Conservation (phyloP, 2,888 invertebrate species). For the Fragum fragum region DNA sequence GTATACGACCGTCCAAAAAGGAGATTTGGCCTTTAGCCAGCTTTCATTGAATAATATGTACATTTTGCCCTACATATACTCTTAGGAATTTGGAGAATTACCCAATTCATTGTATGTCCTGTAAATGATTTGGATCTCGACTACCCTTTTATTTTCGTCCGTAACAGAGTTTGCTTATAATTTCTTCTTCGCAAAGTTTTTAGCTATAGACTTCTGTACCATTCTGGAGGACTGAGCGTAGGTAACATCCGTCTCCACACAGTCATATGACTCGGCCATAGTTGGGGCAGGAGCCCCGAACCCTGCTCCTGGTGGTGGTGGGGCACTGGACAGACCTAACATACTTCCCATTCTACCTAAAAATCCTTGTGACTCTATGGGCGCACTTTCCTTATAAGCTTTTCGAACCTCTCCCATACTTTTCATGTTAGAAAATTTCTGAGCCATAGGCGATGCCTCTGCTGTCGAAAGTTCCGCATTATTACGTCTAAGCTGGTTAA, state of each 20-base stretch:
- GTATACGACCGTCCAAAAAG: too few species aligned
- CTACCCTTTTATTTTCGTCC: neutral
- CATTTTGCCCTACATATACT: too few species aligned
- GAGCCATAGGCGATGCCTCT: slow-evolving; percentile 52
- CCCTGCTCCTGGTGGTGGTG: neutral
- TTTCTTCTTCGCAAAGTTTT: slow-evolving; percentile 42
- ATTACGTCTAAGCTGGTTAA: slow-evolving; percentile 69
- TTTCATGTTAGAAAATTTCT: slow-evolving; percentile 55
- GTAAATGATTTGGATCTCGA: neutral
- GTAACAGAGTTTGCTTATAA: neutral
- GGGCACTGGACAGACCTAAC: neutral
- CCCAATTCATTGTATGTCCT: neutral
- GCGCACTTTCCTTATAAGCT: slow-evolving; percentile 40
- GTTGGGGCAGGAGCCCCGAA: slow-evolving; percentile 5
- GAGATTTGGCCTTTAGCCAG: too few species aligned
- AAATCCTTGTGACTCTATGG: neutral
- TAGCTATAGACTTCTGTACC: slow-evolving; percentile 71
- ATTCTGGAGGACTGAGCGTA: slow-evolving; percentile 67
- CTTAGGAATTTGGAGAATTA: too few species aligned
- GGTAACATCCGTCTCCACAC: slow-evolving; percentile 62
- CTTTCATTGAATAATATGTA: too few species aligned
- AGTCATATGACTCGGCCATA: slow-evolving; percentile 54
- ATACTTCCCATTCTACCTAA: neutral
- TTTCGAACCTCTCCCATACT: slow-evolving; percentile 60
- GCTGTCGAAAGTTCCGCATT: slow-evolving; percentile 48